A percentile compares a stretch with the other conserved stretches of the same genome.
These are phyloP conservation scores for Hipposideros armiger DNA, from an alignment of 2,113 vertebrate species.

Conservation along the genomic window DNA sequence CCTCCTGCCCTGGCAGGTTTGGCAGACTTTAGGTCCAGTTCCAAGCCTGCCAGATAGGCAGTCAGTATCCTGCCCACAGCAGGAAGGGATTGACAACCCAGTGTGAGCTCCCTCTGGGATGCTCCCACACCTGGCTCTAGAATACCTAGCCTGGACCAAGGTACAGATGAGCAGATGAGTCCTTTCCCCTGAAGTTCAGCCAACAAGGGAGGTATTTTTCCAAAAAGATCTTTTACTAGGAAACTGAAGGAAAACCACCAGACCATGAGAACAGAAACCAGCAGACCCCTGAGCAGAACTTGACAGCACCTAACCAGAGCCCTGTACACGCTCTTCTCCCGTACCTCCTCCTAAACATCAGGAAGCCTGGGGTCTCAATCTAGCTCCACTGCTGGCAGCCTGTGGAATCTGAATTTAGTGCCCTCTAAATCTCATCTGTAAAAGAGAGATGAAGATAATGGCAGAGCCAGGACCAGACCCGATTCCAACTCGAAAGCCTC, in stretches of 20 bases:
- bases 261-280: constrained; percentile 24
- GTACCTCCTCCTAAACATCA: neutral
- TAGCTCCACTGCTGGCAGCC: neutral
- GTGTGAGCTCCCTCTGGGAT: neutral
- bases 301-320: neutral
- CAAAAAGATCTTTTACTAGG: constrained; percentile 50
- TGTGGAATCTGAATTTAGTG: neutral
- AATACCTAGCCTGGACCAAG: constrained; percentile 10
- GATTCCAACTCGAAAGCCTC: neutral
- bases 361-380: neutral
- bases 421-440: neutral
- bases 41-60: neutral
- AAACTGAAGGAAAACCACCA: constrained; percentile 59
- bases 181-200: constrained; percentile 29
- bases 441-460: neutral
- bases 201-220: constrained; percentile 13
- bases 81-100: neutral
- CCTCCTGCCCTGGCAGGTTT: no score
- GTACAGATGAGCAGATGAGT: neutral
- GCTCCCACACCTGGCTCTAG: constrained; percentile 27
- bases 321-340: neutral
- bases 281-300: constrained; percentile 4
- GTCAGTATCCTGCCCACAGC: neutral
- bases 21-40: neutral
- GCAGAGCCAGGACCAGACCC: neutral